Evolutionary conservation across 2,113 vertebrate genomes (phyloP).

Genomic region (Nycticryphes semicollaris): DNA sequence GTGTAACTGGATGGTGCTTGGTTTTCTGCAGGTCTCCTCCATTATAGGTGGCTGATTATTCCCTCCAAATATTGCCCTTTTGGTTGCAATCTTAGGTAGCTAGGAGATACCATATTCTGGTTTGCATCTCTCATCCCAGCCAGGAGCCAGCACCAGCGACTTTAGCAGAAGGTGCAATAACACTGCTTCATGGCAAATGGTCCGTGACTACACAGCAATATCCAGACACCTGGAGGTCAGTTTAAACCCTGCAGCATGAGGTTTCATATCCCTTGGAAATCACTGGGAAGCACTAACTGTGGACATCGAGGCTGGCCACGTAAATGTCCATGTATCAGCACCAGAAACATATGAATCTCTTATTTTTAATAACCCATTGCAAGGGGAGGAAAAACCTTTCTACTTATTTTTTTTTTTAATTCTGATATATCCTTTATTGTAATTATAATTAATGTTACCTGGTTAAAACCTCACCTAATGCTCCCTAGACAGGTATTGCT

Average conservation of each 20-base stretch:
- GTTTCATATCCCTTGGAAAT: neutral
- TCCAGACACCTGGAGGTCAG: neutral
- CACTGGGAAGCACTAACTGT: neutral
- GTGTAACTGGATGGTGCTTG: neutral
- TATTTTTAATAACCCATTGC: neutral
- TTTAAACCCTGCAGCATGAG: neutral
- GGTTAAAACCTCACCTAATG: neutral
- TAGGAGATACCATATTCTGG: neutral
- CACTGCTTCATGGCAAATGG: neutral
- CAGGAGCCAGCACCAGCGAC: neutral
- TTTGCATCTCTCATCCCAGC: neutral
- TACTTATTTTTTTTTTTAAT: neutral
- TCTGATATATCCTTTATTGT: neutral
- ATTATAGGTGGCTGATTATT: neutral
- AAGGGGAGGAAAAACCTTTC: fast-evolving
- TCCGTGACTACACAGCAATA: neutral
- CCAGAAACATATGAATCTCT: neutral
- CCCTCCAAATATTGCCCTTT: neutral
- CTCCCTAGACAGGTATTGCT: neutral
- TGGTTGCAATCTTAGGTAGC: neutral
- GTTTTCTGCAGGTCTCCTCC: neutral
- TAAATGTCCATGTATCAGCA: neutral
- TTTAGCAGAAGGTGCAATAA: neutral
- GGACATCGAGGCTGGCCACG: fast-evolving
- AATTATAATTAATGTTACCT: neutral